Evolutionary conservation across 2,113 vertebrate species (phyloP).

Genomic region (Microtus montanus): DNA sequence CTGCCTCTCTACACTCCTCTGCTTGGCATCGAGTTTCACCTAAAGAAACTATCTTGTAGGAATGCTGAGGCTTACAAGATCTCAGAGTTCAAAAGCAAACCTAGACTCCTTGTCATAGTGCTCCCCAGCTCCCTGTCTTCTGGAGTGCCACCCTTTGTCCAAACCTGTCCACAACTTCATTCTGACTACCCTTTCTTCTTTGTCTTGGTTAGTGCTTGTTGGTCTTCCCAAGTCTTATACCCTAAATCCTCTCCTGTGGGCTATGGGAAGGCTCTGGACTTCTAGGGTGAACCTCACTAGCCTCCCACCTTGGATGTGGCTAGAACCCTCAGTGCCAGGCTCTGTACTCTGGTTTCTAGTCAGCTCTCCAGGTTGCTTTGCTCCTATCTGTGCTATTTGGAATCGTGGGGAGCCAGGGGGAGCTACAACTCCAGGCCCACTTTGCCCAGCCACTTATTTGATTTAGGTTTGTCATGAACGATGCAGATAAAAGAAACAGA

Average conservation of each 20-base stretch:
- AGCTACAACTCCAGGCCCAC: background rate
- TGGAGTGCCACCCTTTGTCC: background rate
- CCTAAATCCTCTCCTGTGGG: background rate
- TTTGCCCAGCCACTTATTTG: background rate
- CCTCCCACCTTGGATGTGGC: background rate
- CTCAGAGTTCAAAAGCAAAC: background rate
- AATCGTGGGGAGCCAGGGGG: background rate
- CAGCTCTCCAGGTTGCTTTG: background rate
- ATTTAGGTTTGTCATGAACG: background rate
- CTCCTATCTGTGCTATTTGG: background rate
- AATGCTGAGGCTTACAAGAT: background rate
- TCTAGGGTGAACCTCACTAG: background rate
- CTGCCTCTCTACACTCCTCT: background rate
- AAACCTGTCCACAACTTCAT: background rate
- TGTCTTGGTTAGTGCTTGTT: background rate
- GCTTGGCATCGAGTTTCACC: background rate
- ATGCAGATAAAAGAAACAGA: background rate
- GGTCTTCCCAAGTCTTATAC: background rate
- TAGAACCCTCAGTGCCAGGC: background rate
- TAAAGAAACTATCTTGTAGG: background rate
- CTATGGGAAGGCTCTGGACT: background rate
- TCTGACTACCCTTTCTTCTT: background rate
- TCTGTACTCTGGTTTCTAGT: background rate
- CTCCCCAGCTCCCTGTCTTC: background rate
- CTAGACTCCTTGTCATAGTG: fast-evolving